Conservation (phyloP, 2,888 invertebrate species). For the Andricus quercusramuli region DNA sequence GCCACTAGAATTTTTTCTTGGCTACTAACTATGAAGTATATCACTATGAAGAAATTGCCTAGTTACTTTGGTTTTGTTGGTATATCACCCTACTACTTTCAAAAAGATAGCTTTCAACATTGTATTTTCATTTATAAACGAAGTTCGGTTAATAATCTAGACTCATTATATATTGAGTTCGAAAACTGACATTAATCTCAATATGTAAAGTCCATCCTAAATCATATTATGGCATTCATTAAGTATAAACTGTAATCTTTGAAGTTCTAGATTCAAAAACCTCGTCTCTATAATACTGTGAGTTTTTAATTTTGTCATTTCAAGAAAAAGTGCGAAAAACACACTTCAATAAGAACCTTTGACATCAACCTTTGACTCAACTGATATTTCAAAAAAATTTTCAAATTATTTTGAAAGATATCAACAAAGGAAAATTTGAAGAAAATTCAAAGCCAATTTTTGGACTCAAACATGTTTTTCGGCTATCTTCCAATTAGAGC, state of each 20-base stretch:
- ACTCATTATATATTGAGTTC: neutral
- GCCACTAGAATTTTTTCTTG: neutral
- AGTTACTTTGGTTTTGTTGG: slow-evolving; percentile 38
- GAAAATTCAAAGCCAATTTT: too few species aligned
- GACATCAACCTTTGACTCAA: too few species aligned
- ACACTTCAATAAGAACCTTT: too few species aligned
- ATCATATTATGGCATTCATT: slow-evolving; percentile 30
- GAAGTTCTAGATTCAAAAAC: neutral
- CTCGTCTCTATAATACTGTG: slow-evolving; percentile 8
- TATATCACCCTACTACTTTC: neutral
- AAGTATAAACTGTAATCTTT: neutral
- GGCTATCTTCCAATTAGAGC: too few species aligned
- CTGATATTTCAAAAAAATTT: too few species aligned
- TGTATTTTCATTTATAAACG: neutral
- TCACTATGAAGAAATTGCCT: slow-evolving; percentile 7
- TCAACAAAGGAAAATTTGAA: too few species aligned
- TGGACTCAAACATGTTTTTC: too few species aligned
- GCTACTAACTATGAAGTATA: neutral
- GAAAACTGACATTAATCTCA: neutral
- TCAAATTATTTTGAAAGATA: too few species aligned
- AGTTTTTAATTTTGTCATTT: neutral
- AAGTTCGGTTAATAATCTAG: neutral
- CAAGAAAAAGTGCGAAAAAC: too few species aligned
- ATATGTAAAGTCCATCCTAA: neutral
- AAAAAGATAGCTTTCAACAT: neutral